phyloP scores from a whole-genome alignment of 2,113 vertebrate species.

The Cygnus buccinator region DNA sequence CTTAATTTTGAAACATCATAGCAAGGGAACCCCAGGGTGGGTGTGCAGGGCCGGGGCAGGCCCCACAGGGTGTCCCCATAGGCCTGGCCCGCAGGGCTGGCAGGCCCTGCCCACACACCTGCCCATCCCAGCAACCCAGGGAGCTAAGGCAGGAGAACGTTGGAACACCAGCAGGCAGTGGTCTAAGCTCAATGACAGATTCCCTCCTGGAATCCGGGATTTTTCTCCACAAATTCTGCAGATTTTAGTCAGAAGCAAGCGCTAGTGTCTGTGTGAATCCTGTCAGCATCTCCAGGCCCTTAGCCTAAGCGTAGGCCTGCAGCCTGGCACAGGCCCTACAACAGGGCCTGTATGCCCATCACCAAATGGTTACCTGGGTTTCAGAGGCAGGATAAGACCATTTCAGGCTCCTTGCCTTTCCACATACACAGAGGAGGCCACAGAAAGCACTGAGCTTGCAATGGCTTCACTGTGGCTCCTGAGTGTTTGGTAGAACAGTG shows the following conservation, averaged over 20 bases:
- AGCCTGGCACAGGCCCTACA: accelerated
- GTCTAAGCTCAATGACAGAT: not conserved
- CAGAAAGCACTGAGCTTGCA: accelerated
- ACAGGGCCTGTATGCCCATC: not conserved
- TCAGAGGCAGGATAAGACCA: not conserved
- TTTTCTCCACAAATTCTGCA: not conserved
- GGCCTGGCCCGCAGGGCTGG: too few species aligned
- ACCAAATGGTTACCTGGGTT: accelerated
- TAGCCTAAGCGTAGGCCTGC: accelerated
- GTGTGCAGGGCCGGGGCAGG: not conserved
- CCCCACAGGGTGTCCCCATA: not conserved
- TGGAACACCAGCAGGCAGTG: not conserved
- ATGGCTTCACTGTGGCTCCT: accelerated
- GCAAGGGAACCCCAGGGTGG: not conserved
- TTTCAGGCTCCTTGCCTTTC: too few species aligned
- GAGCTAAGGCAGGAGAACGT: too few species aligned
- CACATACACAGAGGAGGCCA: not conserved
- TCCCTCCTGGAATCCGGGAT: too few species aligned
- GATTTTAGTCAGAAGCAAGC: not conserved
- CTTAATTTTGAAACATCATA: not conserved
- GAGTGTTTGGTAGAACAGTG: accelerated
- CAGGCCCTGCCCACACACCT: not conserved
- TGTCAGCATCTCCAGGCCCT: accelerated
- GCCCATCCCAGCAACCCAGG: not conserved
- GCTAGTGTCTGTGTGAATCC: too few species aligned